phyloP scores from a whole-genome alignment of 2,797 vertebrate genomes.

The Octomys mimax region DNA sequence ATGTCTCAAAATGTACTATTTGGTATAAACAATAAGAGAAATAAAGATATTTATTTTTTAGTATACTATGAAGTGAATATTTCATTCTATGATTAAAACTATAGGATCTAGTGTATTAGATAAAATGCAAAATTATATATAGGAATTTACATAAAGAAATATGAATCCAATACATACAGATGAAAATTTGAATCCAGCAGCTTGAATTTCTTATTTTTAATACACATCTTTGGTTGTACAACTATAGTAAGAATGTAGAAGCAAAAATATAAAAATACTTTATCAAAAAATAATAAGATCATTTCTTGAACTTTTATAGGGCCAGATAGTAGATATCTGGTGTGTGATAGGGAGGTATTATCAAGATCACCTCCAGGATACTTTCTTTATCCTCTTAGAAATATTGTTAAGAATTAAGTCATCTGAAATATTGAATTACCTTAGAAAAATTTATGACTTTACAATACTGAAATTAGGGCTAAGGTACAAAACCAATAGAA shows the following conservation, averaged over 20 bases:
- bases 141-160: not conserved
- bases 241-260: not conserved
- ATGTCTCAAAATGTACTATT: constrained; percentile 5
- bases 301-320: not conserved
- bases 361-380: not conserved
- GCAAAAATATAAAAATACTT: not conserved
- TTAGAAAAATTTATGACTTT: not conserved
- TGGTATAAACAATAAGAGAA: not conserved
- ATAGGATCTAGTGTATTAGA: not conserved
- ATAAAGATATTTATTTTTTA: constrained; percentile 11
- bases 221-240: not conserved
- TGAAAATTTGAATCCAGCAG: not conserved
- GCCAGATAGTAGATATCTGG: not conserved
- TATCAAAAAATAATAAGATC: not conserved
- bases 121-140: not conserved
- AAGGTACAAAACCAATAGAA: not conserved
- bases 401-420: not conserved
- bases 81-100: not conserved
- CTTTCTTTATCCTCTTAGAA: not conserved
- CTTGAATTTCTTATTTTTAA: not conserved
- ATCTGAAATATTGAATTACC: not conserved
- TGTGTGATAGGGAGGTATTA: not conserved
- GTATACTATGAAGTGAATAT: constrained; percentile 26
- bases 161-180: not conserved
- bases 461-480: not conserved